phyloP scores from a whole-genome alignment of 2,113 vertebrate species.

The Atherinomorus stipes region DNA sequence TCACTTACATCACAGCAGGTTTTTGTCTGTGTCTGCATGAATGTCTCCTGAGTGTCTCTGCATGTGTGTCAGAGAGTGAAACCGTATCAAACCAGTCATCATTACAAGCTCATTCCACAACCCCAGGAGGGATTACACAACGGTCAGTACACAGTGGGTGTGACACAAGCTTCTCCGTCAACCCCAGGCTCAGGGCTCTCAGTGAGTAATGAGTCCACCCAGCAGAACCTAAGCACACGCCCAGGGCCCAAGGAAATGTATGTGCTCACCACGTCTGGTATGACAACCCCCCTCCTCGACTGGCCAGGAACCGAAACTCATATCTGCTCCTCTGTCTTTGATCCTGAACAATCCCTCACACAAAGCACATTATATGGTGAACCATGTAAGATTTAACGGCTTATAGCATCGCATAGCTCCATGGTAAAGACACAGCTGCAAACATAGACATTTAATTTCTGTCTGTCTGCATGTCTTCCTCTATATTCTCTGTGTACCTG shows the following conservation, averaged over 20 bases:
- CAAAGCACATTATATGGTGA: conserved; percentile 65
- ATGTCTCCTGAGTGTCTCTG: conserved; percentile 49
- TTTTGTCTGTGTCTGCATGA: conserved; percentile 51
- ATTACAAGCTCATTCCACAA: conserved; percentile 76
- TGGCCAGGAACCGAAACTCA: conserved; percentile 74
- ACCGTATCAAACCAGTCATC: conserved; percentile 74
- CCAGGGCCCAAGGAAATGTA: conserved; percentile 73
- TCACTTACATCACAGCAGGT: conserved; percentile 61
- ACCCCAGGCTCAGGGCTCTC: conserved; percentile 57
- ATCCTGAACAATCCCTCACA: conserved; percentile 64
- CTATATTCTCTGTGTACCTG: conserved; percentile 28
- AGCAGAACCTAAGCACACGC: conserved; percentile 69
- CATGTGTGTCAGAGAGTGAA: conserved; percentile 67
- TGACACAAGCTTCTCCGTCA: conserved; percentile 67
- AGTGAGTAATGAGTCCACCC: conserved; percentile 78
- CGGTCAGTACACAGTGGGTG: conserved; percentile 65
- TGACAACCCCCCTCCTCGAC: conserved; percentile 68
- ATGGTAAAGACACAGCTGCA: conserved; percentile 35
- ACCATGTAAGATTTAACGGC: conserved; percentile 59
- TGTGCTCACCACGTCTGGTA: conserved; percentile 80
- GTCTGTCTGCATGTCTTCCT: conserved; percentile 21
- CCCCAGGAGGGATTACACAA: conserved; percentile 77
- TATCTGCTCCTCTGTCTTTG: conserved; percentile 72
- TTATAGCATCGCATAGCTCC: conserved; percentile 57
- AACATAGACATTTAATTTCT: conserved; percentile 26